Evolutionary conservation across 2,888 invertebrate species (phyloP), one percentile per base, ranked within the genome.

Genomic region (Margaritifera margaritifera): DNA sequence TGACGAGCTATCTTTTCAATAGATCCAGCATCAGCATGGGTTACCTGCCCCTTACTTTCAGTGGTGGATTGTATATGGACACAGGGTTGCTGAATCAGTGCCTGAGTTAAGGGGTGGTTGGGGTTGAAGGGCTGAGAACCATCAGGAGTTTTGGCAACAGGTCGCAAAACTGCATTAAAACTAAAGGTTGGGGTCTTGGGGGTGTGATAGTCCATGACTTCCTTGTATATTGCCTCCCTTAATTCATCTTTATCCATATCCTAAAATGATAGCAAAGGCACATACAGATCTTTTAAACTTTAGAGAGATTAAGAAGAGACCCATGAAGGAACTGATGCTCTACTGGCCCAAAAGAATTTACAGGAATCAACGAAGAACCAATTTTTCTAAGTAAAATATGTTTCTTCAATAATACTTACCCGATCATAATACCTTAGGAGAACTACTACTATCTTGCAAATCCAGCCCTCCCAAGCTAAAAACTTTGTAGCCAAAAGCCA

Each of bases 131-230:
- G 62, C 19, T 68, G 58, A 20, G 66, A 22, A n/a, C 25, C 51
- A 15, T 64, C 70, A 4, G 64, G 54, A 24, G 73, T 57, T 64
- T 85, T 84, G 11, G 86, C 85, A 27, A 84, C 86, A 11, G 86
- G 85, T 52, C 83, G 73, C 18, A 88, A 79, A 61, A 81, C 79
- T 42, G 84, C 84, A 71, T 71, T 80, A 68, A 85, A 85, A 60
- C 81, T 83, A 20, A 85, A 72, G 3, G 82, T 76, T 15, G 83
- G 80, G 20, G 80, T 79, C 61, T 80, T 76, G 3, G 84, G 84
- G 64, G 84, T 79, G 58, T 86, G 85, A 60, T 87, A 90, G 22
- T 84, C 84, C 75, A 84, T 82, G 6, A 88, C 87, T 72, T 90
- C 90, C 25, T 87, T 83, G 64, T 86, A 84, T 8, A 90, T 86